Percentiles rank a stretch among this genome's conserved stretches.
phyloP scores from a whole-genome alignment of 2,797 vertebrate genomes.

The Hephaestus fuliginosus region DNA sequence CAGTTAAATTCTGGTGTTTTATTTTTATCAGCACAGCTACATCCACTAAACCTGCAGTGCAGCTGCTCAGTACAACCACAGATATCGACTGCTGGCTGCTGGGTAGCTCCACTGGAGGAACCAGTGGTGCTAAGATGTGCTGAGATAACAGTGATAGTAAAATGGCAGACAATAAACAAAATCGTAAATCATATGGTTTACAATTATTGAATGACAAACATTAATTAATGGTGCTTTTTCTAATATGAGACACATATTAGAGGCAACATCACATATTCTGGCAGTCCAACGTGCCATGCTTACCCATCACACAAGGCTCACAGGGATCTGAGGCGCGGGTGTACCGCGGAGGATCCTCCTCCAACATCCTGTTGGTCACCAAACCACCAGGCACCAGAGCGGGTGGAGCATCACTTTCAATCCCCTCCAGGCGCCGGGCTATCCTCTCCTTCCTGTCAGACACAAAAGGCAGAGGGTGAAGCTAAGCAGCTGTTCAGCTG shows the following conservation, averaged over 20 bases:
- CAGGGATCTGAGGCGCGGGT: conserved; percentile 93
- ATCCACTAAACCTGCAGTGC: not conserved
- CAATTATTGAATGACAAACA: conserved; percentile 2
- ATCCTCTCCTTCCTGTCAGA: conserved; percentile 94
- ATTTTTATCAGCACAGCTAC: not conserved
- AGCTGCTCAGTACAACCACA: not conserved
- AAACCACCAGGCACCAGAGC: conserved; percentile 90
- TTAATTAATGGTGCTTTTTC: not conserved
- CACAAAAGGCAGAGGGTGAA: conserved; percentile 1
- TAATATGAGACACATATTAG: not conserved
- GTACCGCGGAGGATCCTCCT: conserved; percentile 95
- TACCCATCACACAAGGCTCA: conserved; percentile 91
- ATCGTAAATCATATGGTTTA: not conserved
- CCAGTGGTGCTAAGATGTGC: not conserved
- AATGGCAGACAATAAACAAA: not conserved
- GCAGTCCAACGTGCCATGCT: conserved; percentile 50
- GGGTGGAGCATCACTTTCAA: conserved; percentile 91
- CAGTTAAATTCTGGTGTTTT: not conserved
- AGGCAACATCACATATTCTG: not conserved
- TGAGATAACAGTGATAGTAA: not conserved
- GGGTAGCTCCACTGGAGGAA: not conserved
- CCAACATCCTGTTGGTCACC: conserved; percentile 93
- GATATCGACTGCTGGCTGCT: not conserved
- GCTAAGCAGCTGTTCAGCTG: not conserved
- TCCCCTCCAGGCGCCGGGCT: conserved; percentile 95